Evolutionary conservation across 2,797 vertebrate species (phyloP), one percentile per base, ranked within the genome.

Genomic region (Lacerta viridis): DNA sequence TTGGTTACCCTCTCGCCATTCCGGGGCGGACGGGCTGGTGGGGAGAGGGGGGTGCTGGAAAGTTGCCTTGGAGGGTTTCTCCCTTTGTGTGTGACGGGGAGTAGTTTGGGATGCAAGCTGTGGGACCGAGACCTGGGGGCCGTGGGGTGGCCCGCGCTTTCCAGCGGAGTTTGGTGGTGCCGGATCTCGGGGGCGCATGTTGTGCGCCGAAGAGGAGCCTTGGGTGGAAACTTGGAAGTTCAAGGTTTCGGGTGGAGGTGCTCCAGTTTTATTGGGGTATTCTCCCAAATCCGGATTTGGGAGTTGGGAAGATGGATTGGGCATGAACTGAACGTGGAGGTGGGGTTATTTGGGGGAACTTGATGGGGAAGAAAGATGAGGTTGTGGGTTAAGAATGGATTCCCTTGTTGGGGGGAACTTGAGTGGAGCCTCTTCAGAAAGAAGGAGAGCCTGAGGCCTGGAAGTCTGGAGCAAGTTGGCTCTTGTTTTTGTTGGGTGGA

Each of bases 1-100:
- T 99, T 91, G 97, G 98, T 97, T 85, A 61, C 71, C 88, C 71
- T 88, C 64, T 69, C 76, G 55, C 72, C 27, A 5, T 41, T 72
- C 20, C 46, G 33, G 82, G 61, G 5, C 4, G 76, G 46, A 29
- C 13, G 11, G 66, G 33, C 66, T 27, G 50, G 50, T 29, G 72
- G 36, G 36, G 33, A 17, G 72, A 18, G 18, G 33, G 72, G 25
- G 71, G 69, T n/a, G 71, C 11, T 17, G n/a, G 15, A 36, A 9
- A 7, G 72, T 17, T 39, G 20, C 15, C 27, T n/a, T 7, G 33
- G 72, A 36, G 33, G 13, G 33, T 33, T 2, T 39, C 72, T 64
- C 61, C 20, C 61, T 64, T 64, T 64, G 61, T 64, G 61, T 64
- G 61, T 64, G 50, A 20, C 61, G 61, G 5, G 61, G 59, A 23